Evolutionary conservation across 2,888 invertebrate species (phyloP).

Genomic region (Acronicta leporina): DNA sequence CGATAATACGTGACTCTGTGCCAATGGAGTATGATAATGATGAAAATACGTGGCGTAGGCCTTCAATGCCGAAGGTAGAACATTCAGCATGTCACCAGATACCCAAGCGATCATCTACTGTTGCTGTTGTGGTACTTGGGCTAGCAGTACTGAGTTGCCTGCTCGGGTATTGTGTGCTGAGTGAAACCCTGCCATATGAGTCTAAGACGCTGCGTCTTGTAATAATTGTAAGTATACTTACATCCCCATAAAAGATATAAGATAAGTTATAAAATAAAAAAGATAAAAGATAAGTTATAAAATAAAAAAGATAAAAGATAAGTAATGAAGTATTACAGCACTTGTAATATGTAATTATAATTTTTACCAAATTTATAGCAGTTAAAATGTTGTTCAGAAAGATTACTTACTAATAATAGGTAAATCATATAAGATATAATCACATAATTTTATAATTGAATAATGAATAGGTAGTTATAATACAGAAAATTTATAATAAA

Average conservation of each 20-base stretch:
- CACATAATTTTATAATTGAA: no score
- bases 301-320: no score
- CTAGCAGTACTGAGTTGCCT: constrained; percentile 84
- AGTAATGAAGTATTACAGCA: no score
- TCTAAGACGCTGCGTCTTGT: constrained; percentile 82
- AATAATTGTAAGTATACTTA: constrained; percentile 78
- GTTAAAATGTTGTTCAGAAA: no score
- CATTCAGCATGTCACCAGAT: constrained; percentile 73
- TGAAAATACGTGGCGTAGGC: constrained; percentile 80
- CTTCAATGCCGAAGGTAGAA: constrained; percentile 68
- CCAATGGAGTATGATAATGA: constrained; percentile 83
- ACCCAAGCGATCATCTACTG: constrained; percentile 76
- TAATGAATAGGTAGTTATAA: no score
- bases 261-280: no score
- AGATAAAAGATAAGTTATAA: no score
- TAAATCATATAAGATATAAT: no score
- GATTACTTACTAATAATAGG: no score
- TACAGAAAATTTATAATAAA: no score
- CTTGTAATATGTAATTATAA: no score
- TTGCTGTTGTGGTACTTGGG: constrained; percentile 81
- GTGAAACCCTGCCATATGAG: constrained; percentile 83
- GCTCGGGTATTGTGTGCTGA: constrained; percentile 84
- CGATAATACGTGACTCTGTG: constrained; percentile 57
- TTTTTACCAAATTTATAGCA: no score
- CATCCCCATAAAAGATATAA: neutral